Evolutionary conservation across 2,888 invertebrate species (phyloP), one percentile per base, ranked within the genome.

Genomic region (Tetrapedia diversipes): DNA sequence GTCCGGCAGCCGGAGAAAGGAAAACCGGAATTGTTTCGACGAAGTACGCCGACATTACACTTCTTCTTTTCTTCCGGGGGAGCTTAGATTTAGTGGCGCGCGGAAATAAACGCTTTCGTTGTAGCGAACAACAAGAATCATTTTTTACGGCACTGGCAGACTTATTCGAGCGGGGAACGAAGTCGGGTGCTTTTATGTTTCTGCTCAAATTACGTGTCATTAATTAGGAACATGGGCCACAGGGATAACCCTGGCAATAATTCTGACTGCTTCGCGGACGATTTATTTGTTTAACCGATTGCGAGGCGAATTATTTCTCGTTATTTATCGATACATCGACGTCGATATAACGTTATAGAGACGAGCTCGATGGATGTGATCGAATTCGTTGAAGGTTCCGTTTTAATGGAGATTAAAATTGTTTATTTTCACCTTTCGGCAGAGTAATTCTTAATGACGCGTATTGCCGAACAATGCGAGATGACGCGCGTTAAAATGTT

Each of bases 81-180:
- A 51, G 73, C 69, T 79, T 81, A 71, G 81, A 77, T 77, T 80
- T 76, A 79, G 75, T 75, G 64, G 64, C 64, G 73, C 77, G 68
- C 66, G 73, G 79, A 83, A 83, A 79, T 83, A 83, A 83, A 83
- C 72, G 83, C 68, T 83, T 69, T 73, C 73, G 60, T 57, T 77
- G 66, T 63, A 77, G 70, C 74, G 77, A 83, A 79, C 81, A 83
- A 84, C 79, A 81, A 83, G 79, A 81, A 83, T 83, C 84, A 79
- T 83, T 81, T 82, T 79, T 83, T 83, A 83, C 84, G 34, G 57
- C 71, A 53, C 60, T 71, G 79, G 66, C 69, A 77, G 77, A 65
- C 76, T 70, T 81, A 68, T 81, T 76, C 56, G 53, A 41, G 11
- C 66, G 54, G 67, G 16, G 59, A 64, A 67, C 61, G 49, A 34